Percentiles rank a stretch among this genome's conserved stretches.
phyloP scores from a whole-genome alignment of 2,888 invertebrate genomes.

The Drosophila cyrtoloma region DNA sequence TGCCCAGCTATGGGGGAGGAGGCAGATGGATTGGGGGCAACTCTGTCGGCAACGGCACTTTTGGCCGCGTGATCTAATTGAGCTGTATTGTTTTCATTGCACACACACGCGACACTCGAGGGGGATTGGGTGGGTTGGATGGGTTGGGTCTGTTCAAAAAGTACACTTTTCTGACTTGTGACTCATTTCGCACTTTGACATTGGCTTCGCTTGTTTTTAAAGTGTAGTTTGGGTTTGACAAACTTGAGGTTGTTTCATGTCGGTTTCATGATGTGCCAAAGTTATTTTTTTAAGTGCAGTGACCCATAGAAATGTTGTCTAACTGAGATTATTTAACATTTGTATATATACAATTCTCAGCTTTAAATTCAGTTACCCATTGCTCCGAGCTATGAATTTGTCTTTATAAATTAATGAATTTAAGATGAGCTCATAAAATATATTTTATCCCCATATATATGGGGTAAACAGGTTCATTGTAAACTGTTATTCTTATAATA shows the following conservation, averaged over 20 bases:
- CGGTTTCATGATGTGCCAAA: neutral
- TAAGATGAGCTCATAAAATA: neutral
- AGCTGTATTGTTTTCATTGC: slow-evolving; percentile 68
- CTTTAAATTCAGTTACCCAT: neutral
- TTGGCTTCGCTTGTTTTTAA: slow-evolving; percentile 22
- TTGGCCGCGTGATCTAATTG: slow-evolving; percentile 65
- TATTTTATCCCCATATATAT: neutral
- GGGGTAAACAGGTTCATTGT: neutral
- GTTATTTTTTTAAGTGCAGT: neutral
- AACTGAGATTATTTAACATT: neutral
- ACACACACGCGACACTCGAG: neutral
- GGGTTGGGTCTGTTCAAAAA: neutral
- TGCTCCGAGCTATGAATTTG: neutral
- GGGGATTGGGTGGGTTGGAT: neutral
- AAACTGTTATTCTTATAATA: neutral
- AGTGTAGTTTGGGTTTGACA: neutral
- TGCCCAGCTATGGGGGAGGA: neutral
- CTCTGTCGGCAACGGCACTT: slow-evolving; percentile 2
- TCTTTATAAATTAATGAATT: neutral
- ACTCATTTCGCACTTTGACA: slow-evolving; percentile 34
- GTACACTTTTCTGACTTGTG: slow-evolving; percentile 16
- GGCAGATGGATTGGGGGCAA: neutral
- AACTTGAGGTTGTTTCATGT: neutral
- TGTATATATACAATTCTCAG: neutral
- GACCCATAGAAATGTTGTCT: neutral